These are phyloP conservation scores for Eclectus roratus DNA, from an alignment of 2,113 vertebrate species.

Conservation along the genomic window DNA sequence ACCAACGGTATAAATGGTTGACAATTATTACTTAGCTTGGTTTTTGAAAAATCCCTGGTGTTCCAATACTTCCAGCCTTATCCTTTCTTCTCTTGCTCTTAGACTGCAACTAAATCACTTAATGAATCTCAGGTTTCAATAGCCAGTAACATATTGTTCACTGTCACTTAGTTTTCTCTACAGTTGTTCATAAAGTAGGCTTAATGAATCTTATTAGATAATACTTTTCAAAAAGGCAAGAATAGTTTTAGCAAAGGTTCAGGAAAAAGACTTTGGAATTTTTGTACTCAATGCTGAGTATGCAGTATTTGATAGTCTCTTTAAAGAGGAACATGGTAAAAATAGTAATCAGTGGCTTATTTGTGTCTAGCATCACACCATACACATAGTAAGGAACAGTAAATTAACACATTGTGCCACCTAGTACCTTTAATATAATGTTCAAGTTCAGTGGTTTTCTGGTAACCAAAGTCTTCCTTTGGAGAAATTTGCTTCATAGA, in stretches of 20 bases:
- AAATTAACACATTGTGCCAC: neutral
- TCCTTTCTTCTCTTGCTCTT: neutral
- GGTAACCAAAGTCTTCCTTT: neutral
- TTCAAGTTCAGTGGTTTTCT: neutral
- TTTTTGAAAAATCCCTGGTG: neutral
- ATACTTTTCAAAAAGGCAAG: neutral
- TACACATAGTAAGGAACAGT: neutral
- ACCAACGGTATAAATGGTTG: neutral
- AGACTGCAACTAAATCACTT: neutral
- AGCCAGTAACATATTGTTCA: neutral
- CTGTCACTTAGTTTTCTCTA: neutral
- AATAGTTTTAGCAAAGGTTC: neutral
- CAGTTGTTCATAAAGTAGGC: neutral
- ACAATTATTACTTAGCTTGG: neutral
- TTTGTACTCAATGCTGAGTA: neutral
- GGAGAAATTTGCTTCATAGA: neutral
- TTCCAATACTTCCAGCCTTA: neutral
- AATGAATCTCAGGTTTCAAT: neutral
- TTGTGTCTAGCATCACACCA: neutral
- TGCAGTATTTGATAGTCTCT: neutral
- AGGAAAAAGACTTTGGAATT: neutral
- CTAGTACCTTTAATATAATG: neutral
- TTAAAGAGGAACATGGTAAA: neutral
- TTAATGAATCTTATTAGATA: neutral
- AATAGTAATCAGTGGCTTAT: slow-evolving; percentile 21